These are phyloP conservation scores for Xylophagus ater DNA, from an alignment of 2,888 invertebrate species.

Conservation along the genomic window DNA sequence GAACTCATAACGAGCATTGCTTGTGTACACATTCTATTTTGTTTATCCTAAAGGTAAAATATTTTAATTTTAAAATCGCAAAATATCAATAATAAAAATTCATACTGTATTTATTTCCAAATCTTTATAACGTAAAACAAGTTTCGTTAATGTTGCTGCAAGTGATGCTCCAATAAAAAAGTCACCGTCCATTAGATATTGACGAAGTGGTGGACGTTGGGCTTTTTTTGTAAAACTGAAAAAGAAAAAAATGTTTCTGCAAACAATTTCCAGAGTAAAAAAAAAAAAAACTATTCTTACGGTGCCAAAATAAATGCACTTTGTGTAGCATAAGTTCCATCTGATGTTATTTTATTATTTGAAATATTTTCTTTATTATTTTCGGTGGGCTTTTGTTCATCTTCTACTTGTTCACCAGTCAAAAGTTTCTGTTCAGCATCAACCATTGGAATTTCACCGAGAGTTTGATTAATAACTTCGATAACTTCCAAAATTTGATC, in stretches of 20 bases:
- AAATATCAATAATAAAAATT: slow-evolving; percentile 1
- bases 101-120: slow-evolving; percentile 34
- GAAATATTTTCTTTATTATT: slow-evolving; percentile 30
- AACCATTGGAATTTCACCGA: slow-evolving; percentile 57
- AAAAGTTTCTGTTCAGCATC: slow-evolving; percentile 59
- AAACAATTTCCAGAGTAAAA: slow-evolving; percentile 2
- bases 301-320: slow-evolving; percentile 83
- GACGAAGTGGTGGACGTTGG: slow-evolving; percentile 67
- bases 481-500: slow-evolving; percentile 72
- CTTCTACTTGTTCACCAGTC: slow-evolving; percentile 55
- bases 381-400: slow-evolving; percentile 30
- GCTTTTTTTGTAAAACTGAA: slow-evolving; percentile 50
- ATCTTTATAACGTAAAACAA: slow-evolving; percentile 62
- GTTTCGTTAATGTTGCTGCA: slow-evolving; percentile 81
- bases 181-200: slow-evolving; percentile 87
- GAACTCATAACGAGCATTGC: slow-evolving; percentile 82
- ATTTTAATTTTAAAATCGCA: neutral
- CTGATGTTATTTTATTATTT: slow-evolving; percentile 71
- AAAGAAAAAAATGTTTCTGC: slow-evolving; percentile 4
- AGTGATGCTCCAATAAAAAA: slow-evolving; percentile 92
- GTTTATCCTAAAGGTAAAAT: slow-evolving; percentile 24
- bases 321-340: slow-evolving; percentile 98
- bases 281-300: slow-evolving; percentile 39
- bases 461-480: slow-evolving; percentile 56
- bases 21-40: slow-evolving; percentile 59